Evolutionary conservation across 1,140 invertebrate species (phyloP), one percentile per base, ranked within the genome.

Genomic region (Branchinecta lynchi): DNA sequence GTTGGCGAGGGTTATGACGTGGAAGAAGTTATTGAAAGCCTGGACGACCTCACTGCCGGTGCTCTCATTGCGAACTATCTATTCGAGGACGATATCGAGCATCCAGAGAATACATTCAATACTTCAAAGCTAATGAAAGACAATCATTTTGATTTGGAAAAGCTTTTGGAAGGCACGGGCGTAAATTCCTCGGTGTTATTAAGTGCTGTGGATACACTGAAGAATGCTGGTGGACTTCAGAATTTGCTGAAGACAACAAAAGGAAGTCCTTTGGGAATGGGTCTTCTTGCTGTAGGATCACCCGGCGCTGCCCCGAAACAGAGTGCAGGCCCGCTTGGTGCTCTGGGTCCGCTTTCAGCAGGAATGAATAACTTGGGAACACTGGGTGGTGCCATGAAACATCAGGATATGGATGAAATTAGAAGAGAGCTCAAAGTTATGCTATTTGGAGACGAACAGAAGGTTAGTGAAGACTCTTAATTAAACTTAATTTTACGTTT

Each of bases 391-490:
- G 45, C 51, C 12, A 71, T 71, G 71, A 69, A 60, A 45, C 67
- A 71, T 20, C 65, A 69, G 43, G 68, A 71, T n/a, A 66, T 71
- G 44, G 71, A 71, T 43, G 71, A 70, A 43, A 71, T 71, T 15
- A 71, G 69, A 69, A 43, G 43, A 8, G 71, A 71, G 45, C 44
- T 71, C 9, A 69, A 51, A 69, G 44, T 66, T 15, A 71, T 71
- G 71, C 68, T 71, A 15, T 71, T 71, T 65, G 68, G 71, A 12
- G 45, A 60, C 7, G 71, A 71, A 43, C 45, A 69, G 43, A 51
- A 21, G 44, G 51, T 71, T 32, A 32, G 32, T 32, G 32, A 32
- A 32, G 32, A 32, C 32, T 32, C 32, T 32, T 32, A 32, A 32
- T 1, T n/a, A n/a, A n/a, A n/a, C n/a, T n/a, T n/a, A n/a, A n/a